A percentile compares a stretch with the other conserved stretches of the same genome.
Evolutionary conservation across 2,888 invertebrate species (phyloP).

Genomic region (Arrhopalites spinosus): DNA sequence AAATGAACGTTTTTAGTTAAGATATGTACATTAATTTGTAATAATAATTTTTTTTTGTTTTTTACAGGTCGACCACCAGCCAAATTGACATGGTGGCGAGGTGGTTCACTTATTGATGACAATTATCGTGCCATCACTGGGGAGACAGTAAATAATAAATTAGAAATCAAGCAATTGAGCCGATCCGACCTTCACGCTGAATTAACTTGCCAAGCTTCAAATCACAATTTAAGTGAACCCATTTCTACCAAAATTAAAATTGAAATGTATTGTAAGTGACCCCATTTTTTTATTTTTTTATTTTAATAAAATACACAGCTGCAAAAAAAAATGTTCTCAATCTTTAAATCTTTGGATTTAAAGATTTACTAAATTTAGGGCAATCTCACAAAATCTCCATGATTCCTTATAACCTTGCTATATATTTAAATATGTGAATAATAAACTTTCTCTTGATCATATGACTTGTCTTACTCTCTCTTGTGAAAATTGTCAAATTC

Average conservation of each 20-base stretch:
- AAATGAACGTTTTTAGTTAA: no score
- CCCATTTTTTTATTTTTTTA: no score
- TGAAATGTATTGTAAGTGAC: slow-evolving; percentile 69
- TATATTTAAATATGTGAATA: neutral
- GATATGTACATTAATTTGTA: no score
- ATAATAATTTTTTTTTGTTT: neutral
- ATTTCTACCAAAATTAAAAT: slow-evolving; percentile 70
- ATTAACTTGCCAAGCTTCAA: slow-evolving; percentile 74
- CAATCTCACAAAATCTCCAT: no score
- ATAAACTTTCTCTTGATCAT: neutral
- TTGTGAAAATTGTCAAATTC: neutral
- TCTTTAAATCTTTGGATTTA: no score
- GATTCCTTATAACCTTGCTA: no score
- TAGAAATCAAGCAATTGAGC: slow-evolving; percentile 64
- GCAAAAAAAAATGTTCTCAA: neutral
- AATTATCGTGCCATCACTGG: slow-evolving; percentile 61
- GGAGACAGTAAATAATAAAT: slow-evolving; percentile 59
- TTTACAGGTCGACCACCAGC: slow-evolving; percentile 74
- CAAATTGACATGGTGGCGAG: slow-evolving; percentile 76
- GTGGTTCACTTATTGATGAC: slow-evolving; percentile 68
- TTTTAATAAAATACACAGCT: no score
- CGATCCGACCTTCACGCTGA: slow-evolving; percentile 71
- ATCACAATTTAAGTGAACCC: slow-evolving; percentile 72
- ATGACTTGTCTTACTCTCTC: neutral
- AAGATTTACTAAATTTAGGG: no score